Conservation (phyloP, 2,113 vertebrate species). For the Acanthochromis polyacanthus region DNA sequence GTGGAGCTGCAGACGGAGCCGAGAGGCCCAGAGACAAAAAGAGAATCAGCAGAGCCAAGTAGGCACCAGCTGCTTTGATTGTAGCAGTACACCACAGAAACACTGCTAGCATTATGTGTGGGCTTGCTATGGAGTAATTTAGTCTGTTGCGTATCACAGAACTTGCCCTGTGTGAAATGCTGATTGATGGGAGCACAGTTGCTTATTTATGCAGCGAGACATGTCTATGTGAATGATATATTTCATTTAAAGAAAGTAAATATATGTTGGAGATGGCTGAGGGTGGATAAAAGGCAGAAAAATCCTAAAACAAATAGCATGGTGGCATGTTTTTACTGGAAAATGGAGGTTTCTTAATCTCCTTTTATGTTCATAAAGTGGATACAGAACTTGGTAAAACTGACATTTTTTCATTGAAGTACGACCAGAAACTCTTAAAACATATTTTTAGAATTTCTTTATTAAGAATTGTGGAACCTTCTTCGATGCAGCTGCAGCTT, state of each 20-base stretch:
- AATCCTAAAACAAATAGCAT: background rate
- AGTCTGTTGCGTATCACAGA: constrained; percentile 14
- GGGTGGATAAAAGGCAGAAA: background rate
- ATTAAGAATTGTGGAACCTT: too few species aligned
- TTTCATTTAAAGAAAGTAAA: background rate
- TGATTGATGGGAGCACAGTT: constrained; percentile 41
- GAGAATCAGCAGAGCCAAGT: constrained; percentile 84
- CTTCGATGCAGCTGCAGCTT: too few species aligned
- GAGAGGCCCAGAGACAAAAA: constrained; percentile 82
- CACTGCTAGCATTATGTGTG: constrained; percentile 25
- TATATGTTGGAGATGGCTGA: background rate
- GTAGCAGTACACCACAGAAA: background rate
- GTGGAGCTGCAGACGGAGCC: constrained; percentile 83
- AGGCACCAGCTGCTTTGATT: background rate
- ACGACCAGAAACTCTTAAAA: too few species aligned
- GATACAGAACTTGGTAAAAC: too few species aligned
- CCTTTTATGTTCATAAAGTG: too few species aligned
- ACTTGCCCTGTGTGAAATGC: constrained; percentile 30
- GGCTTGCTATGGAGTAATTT: constrained; percentile 42
- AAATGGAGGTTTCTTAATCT: too few species aligned
- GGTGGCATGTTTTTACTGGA: too few species aligned
- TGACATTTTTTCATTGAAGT: too few species aligned
- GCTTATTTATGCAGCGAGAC: constrained; percentile 9
- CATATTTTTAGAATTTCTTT: too few species aligned
- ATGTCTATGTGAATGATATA: background rate